phyloP scores from a whole-genome alignment of 2,888 invertebrate species.

The Erebia palarica region DNA sequence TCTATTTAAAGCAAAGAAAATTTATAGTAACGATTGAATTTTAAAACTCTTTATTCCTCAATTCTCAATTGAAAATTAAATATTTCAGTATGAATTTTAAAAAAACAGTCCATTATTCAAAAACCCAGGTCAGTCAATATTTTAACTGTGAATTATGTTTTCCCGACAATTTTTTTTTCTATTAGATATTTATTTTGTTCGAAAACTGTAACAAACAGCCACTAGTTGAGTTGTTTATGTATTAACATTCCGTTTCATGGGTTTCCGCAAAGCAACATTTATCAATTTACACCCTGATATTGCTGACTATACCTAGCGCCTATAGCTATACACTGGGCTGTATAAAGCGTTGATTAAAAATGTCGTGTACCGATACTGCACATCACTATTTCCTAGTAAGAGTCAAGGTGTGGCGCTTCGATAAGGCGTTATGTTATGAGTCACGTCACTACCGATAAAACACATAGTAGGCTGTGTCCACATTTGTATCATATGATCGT shows the following conservation, averaged over 20 bases:
- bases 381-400: constrained; percentile 42
- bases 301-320: background rate
- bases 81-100: too few relatives aligned
- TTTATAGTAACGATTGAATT: too few relatives aligned
- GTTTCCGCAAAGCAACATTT: constrained; percentile 8
- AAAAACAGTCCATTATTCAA: too few relatives aligned
- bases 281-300: constrained; percentile 1
- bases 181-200: background rate
- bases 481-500: too few relatives aligned
- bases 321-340: background rate
- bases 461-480: constrained; percentile 25
- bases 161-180: background rate
- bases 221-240: background rate
- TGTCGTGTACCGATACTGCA: constrained; percentile 19
- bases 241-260: constrained; percentile 8
- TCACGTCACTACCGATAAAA: constrained; percentile 41
- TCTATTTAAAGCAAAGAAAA: too few relatives aligned
- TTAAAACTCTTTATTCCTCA: too few relatives aligned
- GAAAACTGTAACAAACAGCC: background rate
- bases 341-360: constrained; percentile 20
- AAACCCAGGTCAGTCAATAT: too few relatives aligned
- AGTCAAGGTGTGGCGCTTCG: constrained; percentile 64
- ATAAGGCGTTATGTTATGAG: constrained; percentile 49
- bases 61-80: too few relatives aligned
- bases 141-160: too few relatives aligned